phyloP scores from a whole-genome alignment of 2,797 vertebrate genomes.

The Lemur catta region DNA sequence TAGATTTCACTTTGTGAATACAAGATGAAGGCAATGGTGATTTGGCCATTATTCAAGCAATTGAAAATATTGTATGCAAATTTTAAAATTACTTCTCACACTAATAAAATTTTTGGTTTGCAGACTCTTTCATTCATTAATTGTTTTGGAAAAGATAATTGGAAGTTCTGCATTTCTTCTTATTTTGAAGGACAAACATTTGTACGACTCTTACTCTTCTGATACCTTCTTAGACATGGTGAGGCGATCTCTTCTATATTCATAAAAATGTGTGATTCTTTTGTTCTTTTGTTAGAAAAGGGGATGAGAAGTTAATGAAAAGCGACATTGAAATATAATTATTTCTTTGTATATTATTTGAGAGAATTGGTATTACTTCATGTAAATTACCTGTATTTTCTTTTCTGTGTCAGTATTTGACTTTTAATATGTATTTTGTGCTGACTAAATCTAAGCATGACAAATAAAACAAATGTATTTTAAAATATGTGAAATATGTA shows the following conservation, averaged over 20 bases:
- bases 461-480: background rate
- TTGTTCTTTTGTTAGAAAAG: constrained; percentile 32
- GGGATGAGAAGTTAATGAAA: background rate
- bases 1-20: background rate
- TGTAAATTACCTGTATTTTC: background rate
- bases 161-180: constrained; percentile 91
- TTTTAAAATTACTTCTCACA: constrained; percentile 40
- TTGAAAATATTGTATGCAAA: background rate
- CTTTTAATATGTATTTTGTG: constrained; percentile 37
- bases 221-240: constrained; percentile 90
- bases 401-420: background rate
- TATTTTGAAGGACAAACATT: constrained; percentile 89
- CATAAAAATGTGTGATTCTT: constrained; percentile 15
- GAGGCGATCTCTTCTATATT: constrained; percentile 68
- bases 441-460: background rate
- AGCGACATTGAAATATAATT: background rate
- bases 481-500: background rate
- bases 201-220: constrained; percentile 84
- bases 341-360: background rate
- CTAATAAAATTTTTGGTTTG: constrained; percentile 63
- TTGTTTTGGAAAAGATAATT: constrained; percentile 90
- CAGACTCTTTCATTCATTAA: constrained; percentile 92
- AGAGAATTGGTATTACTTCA: background rate
- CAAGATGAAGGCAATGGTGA: background rate
- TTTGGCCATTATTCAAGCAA: constrained; percentile 18